These are phyloP conservation scores for Drosophila rubida DNA, from an alignment of 2,888 invertebrate genomes.

Conservation along the genomic window DNA sequence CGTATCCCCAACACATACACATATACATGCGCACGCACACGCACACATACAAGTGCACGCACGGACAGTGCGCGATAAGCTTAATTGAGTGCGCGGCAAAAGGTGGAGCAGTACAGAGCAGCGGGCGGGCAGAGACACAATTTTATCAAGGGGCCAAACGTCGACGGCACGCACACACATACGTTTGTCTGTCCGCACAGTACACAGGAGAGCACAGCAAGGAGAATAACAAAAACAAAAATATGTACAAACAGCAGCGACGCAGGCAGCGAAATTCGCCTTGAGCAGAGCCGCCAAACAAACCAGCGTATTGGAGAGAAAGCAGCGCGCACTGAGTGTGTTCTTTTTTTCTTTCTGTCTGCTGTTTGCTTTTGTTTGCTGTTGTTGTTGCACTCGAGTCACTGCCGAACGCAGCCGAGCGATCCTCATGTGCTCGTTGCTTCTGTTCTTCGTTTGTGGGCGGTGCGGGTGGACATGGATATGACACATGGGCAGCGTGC, in stretches of 20 bases:
- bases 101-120: constrained; percentile 38
- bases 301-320: constrained; percentile 65
- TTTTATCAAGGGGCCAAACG: constrained; percentile 75
- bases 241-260: constrained; percentile 53
- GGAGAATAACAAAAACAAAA: constrained; percentile 61
- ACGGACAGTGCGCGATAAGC: constrained; percentile 74
- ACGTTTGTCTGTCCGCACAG: constrained; percentile 7
- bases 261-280: constrained; percentile 49
- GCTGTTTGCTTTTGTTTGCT: constrained; percentile 44
- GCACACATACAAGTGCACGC: constrained; percentile 16
- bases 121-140: constrained; percentile 43
- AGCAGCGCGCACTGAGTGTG: constrained; percentile 38
- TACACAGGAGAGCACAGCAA: constrained; percentile 75
- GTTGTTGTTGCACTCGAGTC: constrained; percentile 31
- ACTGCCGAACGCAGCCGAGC: constrained; percentile 4
- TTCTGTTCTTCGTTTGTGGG: constrained; percentile 32
- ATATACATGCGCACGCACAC: constrained; percentile 21
- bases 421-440: constrained; percentile 45
- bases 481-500: constrained; percentile 35
- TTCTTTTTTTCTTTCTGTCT: constrained; percentile 48
- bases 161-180: constrained; percentile 32
- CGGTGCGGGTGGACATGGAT: constrained; percentile 58
- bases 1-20: constrained; percentile 64
- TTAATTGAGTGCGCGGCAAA: constrained; percentile 72
- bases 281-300: constrained; percentile 44